These are phyloP conservation scores for Hestina assimilis DNA, from an alignment of 1,140 invertebrate genomes.

Conservation along the genomic window DNA sequence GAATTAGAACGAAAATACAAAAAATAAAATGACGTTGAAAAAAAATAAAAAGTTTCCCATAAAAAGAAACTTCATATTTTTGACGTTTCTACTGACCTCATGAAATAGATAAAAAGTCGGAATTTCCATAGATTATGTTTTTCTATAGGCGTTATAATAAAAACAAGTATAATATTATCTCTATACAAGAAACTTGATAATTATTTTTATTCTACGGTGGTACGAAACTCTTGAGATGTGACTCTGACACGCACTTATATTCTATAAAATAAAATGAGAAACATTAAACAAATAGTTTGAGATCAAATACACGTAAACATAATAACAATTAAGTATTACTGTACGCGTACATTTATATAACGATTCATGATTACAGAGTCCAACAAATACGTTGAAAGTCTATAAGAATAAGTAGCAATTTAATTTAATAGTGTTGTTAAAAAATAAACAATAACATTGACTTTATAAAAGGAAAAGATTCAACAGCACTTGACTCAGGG, in stretches of 20 bases:
- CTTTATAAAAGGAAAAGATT: slow-evolving; percentile 31
- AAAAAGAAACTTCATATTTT: too few species aligned
- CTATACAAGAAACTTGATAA: too few species aligned
- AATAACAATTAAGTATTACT: neutral
- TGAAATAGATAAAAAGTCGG: too few species aligned
- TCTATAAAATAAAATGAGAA: too few species aligned
- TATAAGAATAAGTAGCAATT: neutral
- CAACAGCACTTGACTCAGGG: slow-evolving; percentile 16
- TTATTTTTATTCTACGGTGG: too few species aligned
- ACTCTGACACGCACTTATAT: too few species aligned
- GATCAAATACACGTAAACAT: neutral
- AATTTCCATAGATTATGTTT: too few species aligned
- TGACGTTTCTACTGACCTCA: neutral
- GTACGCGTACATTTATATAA: neutral
- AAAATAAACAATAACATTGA: slow-evolving; percentile 26
- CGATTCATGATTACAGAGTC: slow-evolving; percentile 2
- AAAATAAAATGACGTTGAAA: too few species aligned
- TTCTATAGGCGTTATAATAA: too few species aligned
- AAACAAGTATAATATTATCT: neutral
- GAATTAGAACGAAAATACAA: too few species aligned
- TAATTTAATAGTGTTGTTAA: slow-evolving; percentile 10
- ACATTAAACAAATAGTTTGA: slow-evolving; percentile 1
- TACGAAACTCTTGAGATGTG: too few species aligned
- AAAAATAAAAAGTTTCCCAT: too few species aligned
- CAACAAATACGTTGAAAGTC: slow-evolving; percentile 4